These are phyloP conservation scores for Coptotermes formosanus DNA, from an alignment of 1,140 invertebrate species.

Conservation along the genomic window DNA sequence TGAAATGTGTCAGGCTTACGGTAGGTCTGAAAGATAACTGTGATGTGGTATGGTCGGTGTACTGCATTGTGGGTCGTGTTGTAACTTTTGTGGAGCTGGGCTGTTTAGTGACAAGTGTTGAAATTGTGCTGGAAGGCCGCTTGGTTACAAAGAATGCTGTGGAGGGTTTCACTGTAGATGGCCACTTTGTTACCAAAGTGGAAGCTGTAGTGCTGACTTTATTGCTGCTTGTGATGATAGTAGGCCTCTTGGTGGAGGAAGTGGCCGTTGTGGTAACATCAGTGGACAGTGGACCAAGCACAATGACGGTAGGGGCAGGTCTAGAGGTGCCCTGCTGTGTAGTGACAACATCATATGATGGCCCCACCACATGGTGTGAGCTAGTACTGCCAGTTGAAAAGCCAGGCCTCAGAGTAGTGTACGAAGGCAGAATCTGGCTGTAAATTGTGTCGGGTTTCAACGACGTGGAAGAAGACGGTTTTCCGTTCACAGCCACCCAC, in stretches of 20 bases:
- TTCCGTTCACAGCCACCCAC: constrained; percentile 51
- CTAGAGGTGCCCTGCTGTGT: constrained; percentile 42
- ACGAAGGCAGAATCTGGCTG: constrained; percentile 32
- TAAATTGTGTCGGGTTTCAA: constrained; percentile 27
- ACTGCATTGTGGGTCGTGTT: not conserved
- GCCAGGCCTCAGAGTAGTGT: constrained; percentile 22
- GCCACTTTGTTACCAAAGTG: constrained; percentile 23
- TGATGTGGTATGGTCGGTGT: not conserved
- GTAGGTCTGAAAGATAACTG: not conserved
- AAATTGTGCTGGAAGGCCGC: not conserved
- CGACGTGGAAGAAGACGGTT: constrained; percentile 39
- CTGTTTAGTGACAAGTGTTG: not conserved
- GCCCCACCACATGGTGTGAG: constrained; percentile 21
- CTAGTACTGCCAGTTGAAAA: constrained; percentile 22
- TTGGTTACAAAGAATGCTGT: constrained; percentile 38
- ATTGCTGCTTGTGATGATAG: constrained; percentile 49
- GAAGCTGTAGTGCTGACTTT: constrained; percentile 40
- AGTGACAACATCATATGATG: constrained; percentile 2
- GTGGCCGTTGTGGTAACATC: constrained; percentile 52
- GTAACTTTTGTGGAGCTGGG: not conserved
- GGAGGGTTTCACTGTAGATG: constrained; percentile 45
- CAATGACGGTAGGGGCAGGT: constrained; percentile 71
- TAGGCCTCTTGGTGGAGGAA: not conserved
- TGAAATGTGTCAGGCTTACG: not conserved
- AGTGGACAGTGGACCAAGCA: constrained; percentile 57